phyloP scores from a whole-genome alignment of 2,797 vertebrate species.

The Phoxinus dragarum region DNA sequence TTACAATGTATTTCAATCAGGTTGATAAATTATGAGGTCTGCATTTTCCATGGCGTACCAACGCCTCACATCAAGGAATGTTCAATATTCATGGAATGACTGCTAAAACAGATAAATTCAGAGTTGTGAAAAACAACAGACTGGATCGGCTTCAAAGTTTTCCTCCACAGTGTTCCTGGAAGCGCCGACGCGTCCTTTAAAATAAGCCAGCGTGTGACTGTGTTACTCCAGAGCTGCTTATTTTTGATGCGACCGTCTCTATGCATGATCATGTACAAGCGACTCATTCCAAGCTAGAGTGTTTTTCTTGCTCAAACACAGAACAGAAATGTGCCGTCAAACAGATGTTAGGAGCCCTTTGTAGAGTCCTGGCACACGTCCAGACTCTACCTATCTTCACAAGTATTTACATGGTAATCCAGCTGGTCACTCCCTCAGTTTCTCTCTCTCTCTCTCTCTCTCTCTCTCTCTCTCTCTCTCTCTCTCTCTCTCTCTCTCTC shows the following conservation, averaged over 20 bases:
- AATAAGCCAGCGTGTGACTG: constrained; percentile 17
- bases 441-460: constrained; percentile 33
- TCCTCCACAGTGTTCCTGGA: constrained; percentile 10
- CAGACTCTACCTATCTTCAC: constrained; percentile 93
- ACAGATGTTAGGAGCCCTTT: constrained; percentile 93
- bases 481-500: neutral
- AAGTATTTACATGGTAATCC: constrained; percentile 94
- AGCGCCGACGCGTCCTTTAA: neutral
- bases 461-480: constrained; percentile 18
- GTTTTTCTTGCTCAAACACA: constrained; percentile 84
- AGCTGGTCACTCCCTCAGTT: constrained; percentile 81
- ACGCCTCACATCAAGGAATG: constrained; percentile 33
- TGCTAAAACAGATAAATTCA: constrained; percentile 40
- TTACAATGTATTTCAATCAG: neutral
- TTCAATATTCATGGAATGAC: constrained; percentile 47
- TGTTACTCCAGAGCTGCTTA: constrained; percentile 38
- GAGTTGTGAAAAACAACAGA: constrained; percentile 30
- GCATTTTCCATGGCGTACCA: constrained; percentile 13
- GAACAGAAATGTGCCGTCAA: constrained; percentile 88
- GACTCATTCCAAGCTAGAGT: constrained; percentile 74
- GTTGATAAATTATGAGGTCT: constrained; percentile 8
- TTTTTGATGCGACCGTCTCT: constrained; percentile 63
- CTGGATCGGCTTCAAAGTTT: constrained; percentile 39
- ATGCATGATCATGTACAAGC: constrained; percentile 79
- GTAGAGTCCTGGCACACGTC: constrained; percentile 86